Evolutionary conservation across 2,888 invertebrate genomes (phyloP).

Genomic region (Ichneumoninae sp.): DNA sequence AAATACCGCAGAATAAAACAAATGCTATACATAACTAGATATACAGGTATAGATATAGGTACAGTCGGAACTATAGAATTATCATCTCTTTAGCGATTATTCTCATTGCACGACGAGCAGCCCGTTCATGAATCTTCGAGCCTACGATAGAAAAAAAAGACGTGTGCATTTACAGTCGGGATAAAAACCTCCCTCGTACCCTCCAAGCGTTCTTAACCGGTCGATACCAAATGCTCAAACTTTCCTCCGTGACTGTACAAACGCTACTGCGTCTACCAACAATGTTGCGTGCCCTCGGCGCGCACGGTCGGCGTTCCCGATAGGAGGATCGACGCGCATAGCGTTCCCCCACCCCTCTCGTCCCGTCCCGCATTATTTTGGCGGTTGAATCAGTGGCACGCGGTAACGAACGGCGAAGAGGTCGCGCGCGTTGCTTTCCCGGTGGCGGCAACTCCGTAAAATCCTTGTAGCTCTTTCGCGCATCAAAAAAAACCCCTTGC

Average conservation of each 20-base stretch:
- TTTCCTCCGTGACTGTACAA: slow-evolving; percentile 8
- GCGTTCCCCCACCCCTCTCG: slow-evolving; percentile 16
- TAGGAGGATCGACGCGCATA: not conserved
- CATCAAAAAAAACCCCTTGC: slow-evolving; percentile 10
- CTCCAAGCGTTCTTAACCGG: not conserved
- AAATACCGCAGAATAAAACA: not conserved
- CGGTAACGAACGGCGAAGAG: slow-evolving; percentile 73
- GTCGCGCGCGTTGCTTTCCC: slow-evolving; percentile 57
- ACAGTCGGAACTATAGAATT: no score
- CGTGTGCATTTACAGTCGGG: not conserved
- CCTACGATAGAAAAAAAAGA: no score
- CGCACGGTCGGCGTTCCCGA: slow-evolving; percentile 4
- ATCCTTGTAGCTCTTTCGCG: slow-evolving; percentile 35
- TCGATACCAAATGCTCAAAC: not conserved
- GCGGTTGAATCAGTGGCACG: slow-evolving; percentile 83
- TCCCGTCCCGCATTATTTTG: slow-evolving; percentile 77
- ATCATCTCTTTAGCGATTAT: no score
- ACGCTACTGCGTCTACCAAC: slow-evolving; percentile 17
- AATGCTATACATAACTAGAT: not conserved
- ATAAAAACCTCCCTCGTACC: not conserved
- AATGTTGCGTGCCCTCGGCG: not conserved
- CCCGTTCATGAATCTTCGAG: no score
- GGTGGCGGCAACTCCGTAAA: slow-evolving; percentile 56
- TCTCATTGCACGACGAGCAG: no score
- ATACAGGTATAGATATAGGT: no score